Evolutionary conservation across 2,888 invertebrate species (phyloP), one percentile per base, ranked within the genome.

Genomic region (Megamerina dolium): DNA sequence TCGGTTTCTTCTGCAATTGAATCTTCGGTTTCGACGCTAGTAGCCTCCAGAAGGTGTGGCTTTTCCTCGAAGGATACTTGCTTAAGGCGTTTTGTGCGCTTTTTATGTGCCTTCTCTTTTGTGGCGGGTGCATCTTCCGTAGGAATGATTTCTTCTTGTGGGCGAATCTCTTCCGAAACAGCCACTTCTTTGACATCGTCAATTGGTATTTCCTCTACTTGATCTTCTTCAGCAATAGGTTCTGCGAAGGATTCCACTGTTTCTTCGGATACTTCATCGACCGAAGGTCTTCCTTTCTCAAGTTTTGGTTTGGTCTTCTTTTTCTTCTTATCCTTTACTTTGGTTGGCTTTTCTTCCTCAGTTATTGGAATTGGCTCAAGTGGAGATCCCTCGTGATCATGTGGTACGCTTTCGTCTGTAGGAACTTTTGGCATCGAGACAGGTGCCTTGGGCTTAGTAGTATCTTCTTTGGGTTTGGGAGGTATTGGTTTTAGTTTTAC

Each of bases 401-500:
- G 59, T 41, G 58, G 55, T 43, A 61, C 59, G 42, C 62, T 61
- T 46, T 67, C 62, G 44, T 65, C 53, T 3, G 64, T 63, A 50
- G 54, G 52, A 30, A 66, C 50, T 37, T 62, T 50, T 5, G 68
- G 69, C 13, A 58, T 57, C 2, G 57, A 45, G 13, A 68, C 48
- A 5, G 50, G 42, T 49, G 68, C 68, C 37, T 66, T 59, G 10
- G 63, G 57, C 19, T 54, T 53, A 13, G 51, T 29, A n/a, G 60
- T 60, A 3, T 67, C 53, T 37, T 66, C 63, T 12, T 57, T 57
- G 12, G 65, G 60, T 13, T 63, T 64, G 3, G 50, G 48, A 31
- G 71, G 70, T 51, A 72, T 69, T 8, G 71, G 72, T 41, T 70
- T 72, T 1, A 71, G 55, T 10, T 56, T 52, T 0, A 71, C 67